These are phyloP conservation scores for Polyommatus icarus DNA, from an alignment of 2,888 invertebrate species.

Conservation along the genomic window DNA sequence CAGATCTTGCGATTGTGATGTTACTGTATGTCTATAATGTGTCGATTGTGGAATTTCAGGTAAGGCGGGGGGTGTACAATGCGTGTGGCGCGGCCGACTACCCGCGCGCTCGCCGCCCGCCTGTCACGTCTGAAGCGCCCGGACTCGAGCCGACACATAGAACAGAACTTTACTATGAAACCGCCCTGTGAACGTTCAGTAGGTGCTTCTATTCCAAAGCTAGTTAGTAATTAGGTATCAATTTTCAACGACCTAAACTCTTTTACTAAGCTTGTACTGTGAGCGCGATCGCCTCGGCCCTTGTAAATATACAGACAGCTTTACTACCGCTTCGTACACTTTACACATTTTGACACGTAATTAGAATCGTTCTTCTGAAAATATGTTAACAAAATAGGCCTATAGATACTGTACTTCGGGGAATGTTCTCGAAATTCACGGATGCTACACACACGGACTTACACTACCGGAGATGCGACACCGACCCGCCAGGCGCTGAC, in stretches of 20 bases:
- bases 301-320: slow-evolving; percentile 71
- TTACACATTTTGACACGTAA: slow-evolving; percentile 66
- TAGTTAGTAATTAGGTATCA: slow-evolving; percentile 39
- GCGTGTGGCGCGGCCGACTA: slow-evolving; percentile 64
- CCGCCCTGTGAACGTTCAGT: slow-evolving; percentile 32
- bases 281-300: slow-evolving; percentile 53
- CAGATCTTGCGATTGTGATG: background rate
- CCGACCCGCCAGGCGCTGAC: background rate
- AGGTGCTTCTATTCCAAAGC: slow-evolving; percentile 40
- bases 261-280: slow-evolving; percentile 62
- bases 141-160: slow-evolving; percentile 39
- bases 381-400: slow-evolving; percentile 57
- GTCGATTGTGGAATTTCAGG: slow-evolving; percentile 48
- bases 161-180: slow-evolving; percentile 29
- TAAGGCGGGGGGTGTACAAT: slow-evolving; percentile 59
- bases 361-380: slow-evolving; percentile 54
- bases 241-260: slow-evolving; percentile 42
- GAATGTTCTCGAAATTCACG: slow-evolving; percentile 18
- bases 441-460: slow-evolving; percentile 13
- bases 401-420: slow-evolving; percentile 44
- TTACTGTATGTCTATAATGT: background rate
- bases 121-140: slow-evolving; percentile 61
- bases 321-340: slow-evolving; percentile 68
- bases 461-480: slow-evolving; percentile 11
- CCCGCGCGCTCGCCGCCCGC: slow-evolving; percentile 67